phyloP scores from a whole-genome alignment of 2,888 invertebrate genomes.

The Ceriagrion tenellum region DNA sequence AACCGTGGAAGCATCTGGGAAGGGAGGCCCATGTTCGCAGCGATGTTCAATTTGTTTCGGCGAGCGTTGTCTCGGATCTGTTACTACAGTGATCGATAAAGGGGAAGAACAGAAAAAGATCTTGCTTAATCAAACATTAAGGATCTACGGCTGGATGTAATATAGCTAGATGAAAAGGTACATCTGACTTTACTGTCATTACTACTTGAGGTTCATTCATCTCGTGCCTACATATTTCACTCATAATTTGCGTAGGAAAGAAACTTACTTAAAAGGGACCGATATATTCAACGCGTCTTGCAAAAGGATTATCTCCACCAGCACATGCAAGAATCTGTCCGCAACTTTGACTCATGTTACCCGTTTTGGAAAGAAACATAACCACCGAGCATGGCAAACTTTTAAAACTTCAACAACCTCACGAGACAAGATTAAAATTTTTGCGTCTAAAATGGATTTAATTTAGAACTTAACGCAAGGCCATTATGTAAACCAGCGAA shows the following conservation, averaged over 20 bases:
- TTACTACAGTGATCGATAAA: not conserved
- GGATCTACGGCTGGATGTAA: not conserved
- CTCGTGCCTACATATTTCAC: no score
- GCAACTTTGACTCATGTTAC: not conserved
- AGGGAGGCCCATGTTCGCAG: conserved; percentile 8
- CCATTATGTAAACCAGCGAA: conserved; percentile 64
- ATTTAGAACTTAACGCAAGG: conserved; percentile 41
- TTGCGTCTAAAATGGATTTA: conserved; percentile 33
- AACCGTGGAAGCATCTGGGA: conserved; percentile 11
- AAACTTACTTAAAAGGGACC: not conserved
- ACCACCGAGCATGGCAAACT: not conserved
- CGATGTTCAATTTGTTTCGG: conserved; percentile 23
- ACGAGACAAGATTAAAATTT: conserved; percentile 33
- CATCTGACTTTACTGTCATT: not conserved
- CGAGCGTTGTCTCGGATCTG: not conserved
- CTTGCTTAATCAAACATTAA: not conserved
- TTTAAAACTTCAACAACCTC: conserved; percentile 12
- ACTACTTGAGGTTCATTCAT: not conserved
- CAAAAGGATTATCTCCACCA: not conserved
- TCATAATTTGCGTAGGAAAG: no score
- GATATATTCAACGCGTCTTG: not conserved
- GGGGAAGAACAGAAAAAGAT: not conserved
- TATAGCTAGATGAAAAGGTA: not conserved
- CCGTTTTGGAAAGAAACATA: not conserved
- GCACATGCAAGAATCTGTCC: not conserved